Evolutionary conservation across 2,888 invertebrate species (phyloP), one percentile per base, ranked within the genome.

Genomic region (Tachystola acroxantha): DNA sequence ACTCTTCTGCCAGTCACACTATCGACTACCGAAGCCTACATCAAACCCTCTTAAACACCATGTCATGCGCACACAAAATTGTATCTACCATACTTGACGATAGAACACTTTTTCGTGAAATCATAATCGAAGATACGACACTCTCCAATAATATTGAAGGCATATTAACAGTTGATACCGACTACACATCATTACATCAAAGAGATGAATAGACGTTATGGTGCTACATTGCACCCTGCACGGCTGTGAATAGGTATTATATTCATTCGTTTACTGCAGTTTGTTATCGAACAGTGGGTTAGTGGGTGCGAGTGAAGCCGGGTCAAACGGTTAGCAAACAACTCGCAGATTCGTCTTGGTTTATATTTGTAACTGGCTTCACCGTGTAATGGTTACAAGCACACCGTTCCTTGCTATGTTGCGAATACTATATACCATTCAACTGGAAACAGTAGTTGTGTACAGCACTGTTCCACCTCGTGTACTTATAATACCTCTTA

Each of bases 161-260:
- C 80, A 82, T 82, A 84, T 81, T 82, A 85, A 85, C 81, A 82
- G 77, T 81, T 75, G 80, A 82, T 80, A 81, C 73, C 65, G 66
- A 74, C 79, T 76, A 77, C 75, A 79, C 79, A 78, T 80, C 73
- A 79, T 80, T 79, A 77, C 76, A 79, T 76, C 73, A 70, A 76
- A 72, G 68, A 74, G 71, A 73, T 78, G 71, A 73, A 72, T 63
- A 64, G 56, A 49, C 50, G 57, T 67, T 72, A 65, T 64, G 42
- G 57, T 49, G 55, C 63, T 70, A 78, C 64, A 78, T 65, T 73
- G 64, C 58, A 71, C 78, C 72, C 57, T 81, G 64, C 43, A 20
- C 4, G 0, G 16, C 36, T 44, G 36, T 36, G 14, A 57, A 67
- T 77, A 81, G 57, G 63, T 60, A 54, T 62, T 45, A 75, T 52